These are phyloP conservation scores for Vireo griseus DNA, from an alignment of 2,797 vertebrate genomes.

Conservation along the genomic window DNA sequence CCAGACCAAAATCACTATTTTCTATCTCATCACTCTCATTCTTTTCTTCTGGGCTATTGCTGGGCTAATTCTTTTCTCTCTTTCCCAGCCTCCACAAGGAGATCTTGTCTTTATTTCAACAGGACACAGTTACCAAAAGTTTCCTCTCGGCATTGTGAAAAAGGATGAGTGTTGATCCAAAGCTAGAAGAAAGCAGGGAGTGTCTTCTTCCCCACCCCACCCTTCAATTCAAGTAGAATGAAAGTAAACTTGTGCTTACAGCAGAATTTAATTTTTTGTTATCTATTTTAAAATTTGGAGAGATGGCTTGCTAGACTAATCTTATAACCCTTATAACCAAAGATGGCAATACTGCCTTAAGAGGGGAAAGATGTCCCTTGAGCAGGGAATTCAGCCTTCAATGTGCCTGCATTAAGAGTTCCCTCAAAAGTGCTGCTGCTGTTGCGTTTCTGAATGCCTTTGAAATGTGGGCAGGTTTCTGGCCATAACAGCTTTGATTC, in stretches of 20 bases:
- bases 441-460: not conserved
- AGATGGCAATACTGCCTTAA: not conserved
- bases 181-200: not conserved
- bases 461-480: not conserved
- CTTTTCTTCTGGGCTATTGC: not conserved
- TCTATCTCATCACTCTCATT: not conserved
- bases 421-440: not conserved
- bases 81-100: not conserved
- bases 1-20: constrained; percentile 51
- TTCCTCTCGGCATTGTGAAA: not conserved
- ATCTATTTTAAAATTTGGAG: not conserved
- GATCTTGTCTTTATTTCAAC: not conserved
- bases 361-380: not conserved
- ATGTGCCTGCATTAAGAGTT: not conserved
- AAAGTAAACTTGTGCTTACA: not conserved
- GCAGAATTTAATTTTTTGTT: not conserved
- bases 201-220: not conserved
- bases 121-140: not conserved
- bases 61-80: not conserved
- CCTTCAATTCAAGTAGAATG: not conserved
- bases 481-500: not conserved
- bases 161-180: not conserved
- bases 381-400: not conserved
- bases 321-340: not conserved
- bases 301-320: not conserved